A percentile compares a stretch with the other conserved stretches of the same genome.
phyloP scores from a whole-genome alignment of 2,113 vertebrate species.

The Oncorhynchus tshawytscha region DNA sequence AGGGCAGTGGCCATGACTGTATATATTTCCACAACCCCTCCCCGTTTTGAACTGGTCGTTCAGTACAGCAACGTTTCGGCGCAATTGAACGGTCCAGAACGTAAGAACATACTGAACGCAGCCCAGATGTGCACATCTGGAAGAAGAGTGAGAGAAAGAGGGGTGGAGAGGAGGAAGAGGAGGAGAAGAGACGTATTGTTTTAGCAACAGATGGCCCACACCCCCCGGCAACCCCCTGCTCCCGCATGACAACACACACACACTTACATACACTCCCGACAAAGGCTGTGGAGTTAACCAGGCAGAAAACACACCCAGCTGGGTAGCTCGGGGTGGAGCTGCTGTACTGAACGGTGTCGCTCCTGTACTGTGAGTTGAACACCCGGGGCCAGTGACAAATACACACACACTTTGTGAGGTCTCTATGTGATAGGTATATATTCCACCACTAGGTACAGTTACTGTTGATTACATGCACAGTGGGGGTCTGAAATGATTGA shows the following conservation, averaged over 20 bases:
- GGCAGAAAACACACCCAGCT: constrained; percentile 22
- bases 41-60: no score
- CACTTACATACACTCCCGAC: constrained; percentile 5
- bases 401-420: background rate
- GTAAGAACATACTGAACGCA: no score
- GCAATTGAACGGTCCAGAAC: no score
- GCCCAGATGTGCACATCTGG: no score
- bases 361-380: constrained; percentile 17
- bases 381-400: constrained; percentile 6
- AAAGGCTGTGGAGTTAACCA: constrained; percentile 35
- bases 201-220: constrained; percentile 47
- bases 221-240: constrained; percentile 3
- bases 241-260: constrained; percentile 12
- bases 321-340: constrained; percentile 21
- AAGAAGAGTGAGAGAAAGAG: background rate
- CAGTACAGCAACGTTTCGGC: no score
- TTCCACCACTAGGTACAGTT: no score
- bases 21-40: no score
- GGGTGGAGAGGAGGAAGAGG: background rate
- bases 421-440: no score
- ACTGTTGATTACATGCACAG: no score
- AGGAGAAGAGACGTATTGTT: constrained; percentile 26
- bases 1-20: no score
- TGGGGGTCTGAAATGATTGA: no score
- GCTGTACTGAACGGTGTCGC: constrained; percentile 7